Conservation (phyloP, 1,140 invertebrate species). For the Steinernema khuongi region DNA sequence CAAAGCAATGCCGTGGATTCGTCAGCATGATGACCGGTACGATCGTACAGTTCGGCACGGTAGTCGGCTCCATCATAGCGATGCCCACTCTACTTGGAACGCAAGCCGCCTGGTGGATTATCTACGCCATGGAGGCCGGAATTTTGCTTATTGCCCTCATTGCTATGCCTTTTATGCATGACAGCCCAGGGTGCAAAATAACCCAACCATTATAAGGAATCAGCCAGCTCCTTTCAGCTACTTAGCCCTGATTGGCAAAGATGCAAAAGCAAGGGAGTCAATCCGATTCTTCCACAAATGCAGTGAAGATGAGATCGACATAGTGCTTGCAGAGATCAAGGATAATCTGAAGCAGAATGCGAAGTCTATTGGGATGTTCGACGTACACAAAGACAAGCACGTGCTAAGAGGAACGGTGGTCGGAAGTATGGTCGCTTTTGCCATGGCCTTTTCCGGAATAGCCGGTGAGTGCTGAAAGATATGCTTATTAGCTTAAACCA, state of each 20-base stretch:
- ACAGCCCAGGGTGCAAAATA: constrained; percentile 37
- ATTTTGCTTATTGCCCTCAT: constrained; percentile 1
- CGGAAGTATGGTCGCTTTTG: constrained; percentile 42
- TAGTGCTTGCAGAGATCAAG: constrained; percentile 27
- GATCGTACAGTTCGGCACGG: constrained; percentile 22
- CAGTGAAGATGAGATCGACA: constrained; percentile 18
- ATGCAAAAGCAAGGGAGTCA: constrained; percentile 31
- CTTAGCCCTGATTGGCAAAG: constrained; percentile 31
- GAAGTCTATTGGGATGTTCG: constrained; percentile 29
- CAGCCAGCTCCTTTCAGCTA: constrained; percentile 32
- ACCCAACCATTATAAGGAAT: neutral
- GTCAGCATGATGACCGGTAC: constrained; percentile 35
- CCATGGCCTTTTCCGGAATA: constrained; percentile 51
- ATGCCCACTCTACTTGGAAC: constrained; percentile 31
- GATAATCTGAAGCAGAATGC: constrained; percentile 33
- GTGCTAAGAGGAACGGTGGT: constrained; percentile 36
- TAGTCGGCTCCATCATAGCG: constrained; percentile 25
- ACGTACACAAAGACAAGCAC: constrained; percentile 26
- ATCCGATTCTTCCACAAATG: constrained; percentile 41
- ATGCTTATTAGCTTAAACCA: too few relatives aligned
- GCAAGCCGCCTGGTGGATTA: constrained; percentile 21
- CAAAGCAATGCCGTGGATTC: constrained; percentile 44
- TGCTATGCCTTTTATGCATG: constrained; percentile 23
- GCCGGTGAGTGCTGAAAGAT: too few relatives aligned
- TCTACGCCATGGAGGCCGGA: constrained; percentile 24